Percentiles rank a stretch among this genome's conserved stretches.
Evolutionary conservation across 1,140 invertebrate genomes (phyloP).

Genomic region (Oncopeltus fasciatus): DNA sequence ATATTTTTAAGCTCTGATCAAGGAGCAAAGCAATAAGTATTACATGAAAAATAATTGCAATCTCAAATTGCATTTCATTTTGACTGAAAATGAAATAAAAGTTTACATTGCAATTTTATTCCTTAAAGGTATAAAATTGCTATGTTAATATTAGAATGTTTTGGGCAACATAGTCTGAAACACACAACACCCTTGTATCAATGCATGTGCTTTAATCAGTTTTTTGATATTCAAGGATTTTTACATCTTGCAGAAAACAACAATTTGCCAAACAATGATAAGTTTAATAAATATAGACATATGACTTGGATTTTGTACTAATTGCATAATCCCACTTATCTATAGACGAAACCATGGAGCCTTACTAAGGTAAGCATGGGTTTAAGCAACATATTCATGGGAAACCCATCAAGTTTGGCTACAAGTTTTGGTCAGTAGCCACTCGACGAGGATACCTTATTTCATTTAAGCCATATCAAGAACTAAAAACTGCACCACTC

Average conservation of each 20-base stretch:
- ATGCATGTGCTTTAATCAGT: conserved; percentile 21
- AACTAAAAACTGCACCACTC: not conserved
- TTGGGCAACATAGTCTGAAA: not conserved
- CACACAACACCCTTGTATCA: conserved; percentile 10
- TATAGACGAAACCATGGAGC: conserved; percentile 36
- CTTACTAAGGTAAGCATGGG: conserved; percentile 34
- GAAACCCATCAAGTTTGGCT: conserved; percentile 34
- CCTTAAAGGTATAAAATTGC: not conserved
- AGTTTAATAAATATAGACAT: conserved; percentile 26
- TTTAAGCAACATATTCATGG: conserved; percentile 34
- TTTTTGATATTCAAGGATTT: conserved; percentile 23
- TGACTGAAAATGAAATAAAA: not conserved
- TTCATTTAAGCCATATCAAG: conserved; percentile 14
- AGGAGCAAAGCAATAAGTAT: not conserved
- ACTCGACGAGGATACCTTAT: conserved; percentile 12
- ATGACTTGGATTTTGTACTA: conserved; percentile 27
- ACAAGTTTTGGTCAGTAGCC: conserved; percentile 29
- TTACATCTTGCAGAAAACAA: conserved; percentile 27
- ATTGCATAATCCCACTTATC: conserved; percentile 29
- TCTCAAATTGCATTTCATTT: not conserved
- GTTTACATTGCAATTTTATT: not conserved
- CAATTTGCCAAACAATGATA: conserved; percentile 26
- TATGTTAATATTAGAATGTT: not conserved
- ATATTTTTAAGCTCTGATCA: not conserved
- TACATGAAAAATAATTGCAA: not conserved